These are phyloP conservation scores for Ceuthmochares aereus DNA, from an alignment of 2,113 vertebrate genomes.

Conservation along the genomic window DNA sequence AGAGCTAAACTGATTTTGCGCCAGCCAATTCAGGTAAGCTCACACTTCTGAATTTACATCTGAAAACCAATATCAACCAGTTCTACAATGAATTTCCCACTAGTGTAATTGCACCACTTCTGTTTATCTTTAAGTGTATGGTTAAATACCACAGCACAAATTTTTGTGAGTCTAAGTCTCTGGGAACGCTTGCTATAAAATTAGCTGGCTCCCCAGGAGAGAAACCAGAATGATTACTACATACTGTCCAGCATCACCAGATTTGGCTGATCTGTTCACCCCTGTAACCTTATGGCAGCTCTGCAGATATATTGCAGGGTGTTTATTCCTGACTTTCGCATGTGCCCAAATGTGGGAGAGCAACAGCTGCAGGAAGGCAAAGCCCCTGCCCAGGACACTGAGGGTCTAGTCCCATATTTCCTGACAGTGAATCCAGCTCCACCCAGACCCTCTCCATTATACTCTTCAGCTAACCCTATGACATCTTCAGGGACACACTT, in stretches of 20 bases:
- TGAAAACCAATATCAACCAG: neutral
- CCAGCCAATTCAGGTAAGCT: neutral
- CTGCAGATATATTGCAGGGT: neutral
- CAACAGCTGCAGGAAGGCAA: fast-evolving
- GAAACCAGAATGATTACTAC: neutral
- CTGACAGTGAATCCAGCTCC: neutral
- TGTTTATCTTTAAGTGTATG: neutral
- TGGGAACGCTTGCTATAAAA: neutral
- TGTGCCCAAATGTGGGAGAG: fast-evolving
- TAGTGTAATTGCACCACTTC: neutral
- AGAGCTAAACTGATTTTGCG: slow-evolving; percentile 15
- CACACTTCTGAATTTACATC: neutral
- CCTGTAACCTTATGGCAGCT: neutral
- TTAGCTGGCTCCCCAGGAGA: neutral
- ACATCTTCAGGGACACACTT: neutral
- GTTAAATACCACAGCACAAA: neutral
- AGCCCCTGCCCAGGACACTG: neutral
- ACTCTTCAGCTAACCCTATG: neutral
- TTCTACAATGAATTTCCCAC: neutral
- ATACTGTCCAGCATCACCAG: neutral
- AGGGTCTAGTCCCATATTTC: neutral
- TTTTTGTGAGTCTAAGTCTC: neutral
- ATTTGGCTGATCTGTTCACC: neutral
- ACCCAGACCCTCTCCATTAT: fast-evolving
- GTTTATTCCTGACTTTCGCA: fast-evolving